These are phyloP conservation scores for Misgurnus mizolepis DNA, from an alignment of 2,113 vertebrate genomes.

Conservation along the genomic window DNA sequence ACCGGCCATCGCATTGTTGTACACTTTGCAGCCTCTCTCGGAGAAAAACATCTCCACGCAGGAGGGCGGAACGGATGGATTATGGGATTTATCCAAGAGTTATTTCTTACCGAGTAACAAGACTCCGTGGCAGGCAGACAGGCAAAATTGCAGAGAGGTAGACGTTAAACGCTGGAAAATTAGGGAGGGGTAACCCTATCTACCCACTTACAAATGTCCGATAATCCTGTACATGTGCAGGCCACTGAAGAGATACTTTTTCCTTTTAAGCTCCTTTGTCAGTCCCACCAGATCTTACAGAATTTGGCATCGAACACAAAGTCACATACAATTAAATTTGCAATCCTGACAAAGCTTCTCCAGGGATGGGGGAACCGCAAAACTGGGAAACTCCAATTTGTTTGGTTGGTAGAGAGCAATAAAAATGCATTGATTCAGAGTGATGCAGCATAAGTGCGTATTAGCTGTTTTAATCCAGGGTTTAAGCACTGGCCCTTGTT, in stretches of 20 bases:
- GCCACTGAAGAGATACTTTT: constrained; percentile 44
- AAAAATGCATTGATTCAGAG: constrained; percentile 39
- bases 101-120: constrained; percentile 53
- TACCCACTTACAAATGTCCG: constrained; percentile 47
- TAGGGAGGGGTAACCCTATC: constrained; percentile 61
- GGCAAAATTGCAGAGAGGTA: constrained; percentile 49
- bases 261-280: constrained; percentile 38
- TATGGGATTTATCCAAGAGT: constrained; percentile 55
- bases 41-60: constrained; percentile 46
- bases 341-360: constrained; percentile 27
- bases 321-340: constrained; percentile 45
- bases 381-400: constrained; percentile 40
- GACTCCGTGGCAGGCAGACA: constrained; percentile 44
- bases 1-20: background rate
- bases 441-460: constrained; percentile 60
- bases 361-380: constrained; percentile 44
- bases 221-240: constrained; percentile 62
- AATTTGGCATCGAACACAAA: constrained; percentile 34
- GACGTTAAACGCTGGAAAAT: constrained; percentile 60
- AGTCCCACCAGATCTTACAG: constrained; percentile 28
- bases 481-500: constrained; percentile 36
- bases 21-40: background rate
- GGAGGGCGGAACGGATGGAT: constrained; percentile 55
- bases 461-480: constrained; percentile 62
- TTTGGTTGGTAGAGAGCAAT: constrained; percentile 54